Conservation (phyloP, 2,797 vertebrate species). For the Meda fulgida region DNA sequence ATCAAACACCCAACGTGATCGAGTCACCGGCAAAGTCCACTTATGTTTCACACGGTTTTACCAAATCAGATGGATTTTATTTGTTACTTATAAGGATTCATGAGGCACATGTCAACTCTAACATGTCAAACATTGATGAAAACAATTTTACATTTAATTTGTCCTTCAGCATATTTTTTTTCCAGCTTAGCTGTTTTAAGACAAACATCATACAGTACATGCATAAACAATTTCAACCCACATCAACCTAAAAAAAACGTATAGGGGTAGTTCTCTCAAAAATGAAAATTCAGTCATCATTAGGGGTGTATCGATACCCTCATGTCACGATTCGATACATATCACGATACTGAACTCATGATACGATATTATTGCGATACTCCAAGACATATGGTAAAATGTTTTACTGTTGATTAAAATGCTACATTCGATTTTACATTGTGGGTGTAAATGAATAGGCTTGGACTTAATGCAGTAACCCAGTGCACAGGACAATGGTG, state of each 20-base stretch:
- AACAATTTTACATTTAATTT: conserved; percentile 16
- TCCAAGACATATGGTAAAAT: too few relatives aligned
- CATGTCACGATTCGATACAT: too few relatives aligned
- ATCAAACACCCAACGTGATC: conserved; percentile 40
- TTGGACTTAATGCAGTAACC: too few relatives aligned
- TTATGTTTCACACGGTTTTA: conserved; percentile 18
- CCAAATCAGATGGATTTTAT: conserved; percentile 42
- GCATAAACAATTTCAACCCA: background rate
- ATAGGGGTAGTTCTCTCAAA: background rate
- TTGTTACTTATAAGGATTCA: conserved; percentile 41
- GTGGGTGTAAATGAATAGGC: too few relatives aligned
- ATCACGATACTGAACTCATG: too few relatives aligned
- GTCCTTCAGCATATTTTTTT: background rate
- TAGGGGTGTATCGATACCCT: too few relatives aligned
- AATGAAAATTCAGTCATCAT: background rate
- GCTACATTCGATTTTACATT: too few relatives aligned
- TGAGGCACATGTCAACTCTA: conserved; percentile 17
- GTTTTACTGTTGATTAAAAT: too few relatives aligned
- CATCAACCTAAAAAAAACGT: background rate
- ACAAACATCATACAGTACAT: background rate
- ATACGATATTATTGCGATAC: too few relatives aligned
- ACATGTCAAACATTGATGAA: conserved; percentile 12
- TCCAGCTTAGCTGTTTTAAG: background rate
- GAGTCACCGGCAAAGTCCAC: conserved; percentile 30
- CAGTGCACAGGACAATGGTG: too few relatives aligned